A percentile compares a stretch with the other conserved stretches of the same genome.
Conservation (phyloP, 2,888 invertebrate genomes). For the Ormyrus pomaceus region DNA sequence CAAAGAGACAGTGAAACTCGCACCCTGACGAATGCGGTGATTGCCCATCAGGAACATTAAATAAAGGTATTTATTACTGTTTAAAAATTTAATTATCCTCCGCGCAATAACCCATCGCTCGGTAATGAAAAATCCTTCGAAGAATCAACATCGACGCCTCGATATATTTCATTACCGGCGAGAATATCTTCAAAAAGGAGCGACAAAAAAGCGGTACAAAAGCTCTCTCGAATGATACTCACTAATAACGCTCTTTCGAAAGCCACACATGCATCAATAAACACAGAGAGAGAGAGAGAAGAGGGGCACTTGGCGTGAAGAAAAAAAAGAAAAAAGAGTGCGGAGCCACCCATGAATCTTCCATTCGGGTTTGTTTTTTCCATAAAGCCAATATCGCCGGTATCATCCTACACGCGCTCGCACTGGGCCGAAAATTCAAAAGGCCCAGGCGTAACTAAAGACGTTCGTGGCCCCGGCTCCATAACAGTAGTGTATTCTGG, state of each 20-base stretch:
- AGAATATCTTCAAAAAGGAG: conserved; percentile 11
- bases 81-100: conserved; percentile 40
- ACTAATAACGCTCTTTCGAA: conserved; percentile 47
- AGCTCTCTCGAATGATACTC: conserved; percentile 20
- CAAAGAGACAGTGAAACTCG: conserved; percentile 14
- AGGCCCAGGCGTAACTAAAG: conserved; percentile 38
- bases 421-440: conserved; percentile 4
- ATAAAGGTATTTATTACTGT: conserved; percentile 37
- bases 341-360: conserved; percentile 35
- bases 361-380: conserved; percentile 28
- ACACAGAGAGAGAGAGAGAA: background rate
- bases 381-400: conserved; percentile 8
- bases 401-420: background rate
- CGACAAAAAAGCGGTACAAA: conserved; percentile 7
- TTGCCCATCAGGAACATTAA: conserved; percentile 38
- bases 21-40: conserved; percentile 19
- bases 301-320: background rate
- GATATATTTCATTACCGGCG: conserved; percentile 39
- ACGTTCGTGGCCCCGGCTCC: background rate
- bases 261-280: conserved; percentile 19
- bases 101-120: conserved; percentile 9
- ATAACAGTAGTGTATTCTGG: conserved; percentile 32
- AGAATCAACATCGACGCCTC: conserved; percentile 38
- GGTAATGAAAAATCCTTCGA: conserved; percentile 43
- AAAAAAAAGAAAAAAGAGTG: background rate